These are phyloP conservation scores for Dromius quadrimaculatus DNA, from an alignment of 2,888 invertebrate species.

Conservation along the genomic window DNA sequence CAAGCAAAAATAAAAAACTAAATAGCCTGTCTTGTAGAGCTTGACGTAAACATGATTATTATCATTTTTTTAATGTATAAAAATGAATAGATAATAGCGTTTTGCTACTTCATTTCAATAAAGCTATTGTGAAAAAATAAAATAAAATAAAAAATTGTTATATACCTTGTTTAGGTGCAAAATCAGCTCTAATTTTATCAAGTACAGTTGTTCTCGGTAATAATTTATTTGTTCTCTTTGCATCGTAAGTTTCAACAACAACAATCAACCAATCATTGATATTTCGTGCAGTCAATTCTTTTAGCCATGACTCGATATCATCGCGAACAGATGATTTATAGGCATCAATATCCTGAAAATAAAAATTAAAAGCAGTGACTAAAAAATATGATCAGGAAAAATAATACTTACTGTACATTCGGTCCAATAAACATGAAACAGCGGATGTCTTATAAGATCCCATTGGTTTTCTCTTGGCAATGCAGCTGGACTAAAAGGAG, in stretches of 20 bases:
- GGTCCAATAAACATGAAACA: slow-evolving; percentile 95
- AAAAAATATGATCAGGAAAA: too few species aligned
- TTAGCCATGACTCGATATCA: slow-evolving; percentile 90
- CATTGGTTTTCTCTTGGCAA: slow-evolving; percentile 80
- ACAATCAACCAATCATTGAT: slow-evolving; percentile 95
- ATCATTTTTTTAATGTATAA: too few species aligned
- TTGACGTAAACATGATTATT: too few species aligned
- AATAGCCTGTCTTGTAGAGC: too few species aligned
- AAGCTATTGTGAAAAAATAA: slow-evolving; percentile 31
- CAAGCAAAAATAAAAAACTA: too few species aligned
- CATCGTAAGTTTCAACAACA: slow-evolving; percentile 91
- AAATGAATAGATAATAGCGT: too few species aligned
- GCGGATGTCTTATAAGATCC: slow-evolving; percentile 87
- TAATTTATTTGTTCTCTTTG: slow-evolving; percentile 90
- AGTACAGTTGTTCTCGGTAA: slow-evolving; percentile 92
- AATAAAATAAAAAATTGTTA: slow-evolving; percentile 27
- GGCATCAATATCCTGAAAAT: slow-evolving; percentile 94
- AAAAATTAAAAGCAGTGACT: not conserved
- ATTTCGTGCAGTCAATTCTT: slow-evolving; percentile 79
- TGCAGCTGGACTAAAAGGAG: slow-evolving; percentile 81
- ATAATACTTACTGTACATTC: slow-evolving; percentile 91
- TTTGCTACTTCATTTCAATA: too few species aligned
- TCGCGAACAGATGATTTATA: slow-evolving; percentile 91
- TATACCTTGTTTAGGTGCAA: slow-evolving; percentile 85
- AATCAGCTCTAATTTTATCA: slow-evolving; percentile 94